Conservation (phyloP, 1,140 invertebrate genomes). For the Calephelis virginiensis region DNA sequence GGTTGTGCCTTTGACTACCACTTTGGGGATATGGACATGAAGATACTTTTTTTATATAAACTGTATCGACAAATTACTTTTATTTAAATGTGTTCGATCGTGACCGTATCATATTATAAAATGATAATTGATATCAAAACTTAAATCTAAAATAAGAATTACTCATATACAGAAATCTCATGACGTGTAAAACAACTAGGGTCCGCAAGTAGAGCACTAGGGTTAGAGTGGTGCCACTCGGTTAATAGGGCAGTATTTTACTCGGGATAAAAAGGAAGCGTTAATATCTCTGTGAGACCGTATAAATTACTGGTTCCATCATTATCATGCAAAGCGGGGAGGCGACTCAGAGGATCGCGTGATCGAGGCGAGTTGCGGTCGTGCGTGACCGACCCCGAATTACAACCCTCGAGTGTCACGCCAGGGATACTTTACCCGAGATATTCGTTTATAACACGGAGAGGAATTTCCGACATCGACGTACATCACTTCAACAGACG, state of each 20-base stretch:
- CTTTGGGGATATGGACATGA: too few relatives aligned
- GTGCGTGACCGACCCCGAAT: not conserved
- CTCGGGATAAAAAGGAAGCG: slow-evolving; percentile 2
- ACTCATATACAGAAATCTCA: not conserved
- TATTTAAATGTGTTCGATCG: too few relatives aligned
- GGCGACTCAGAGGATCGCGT: not conserved
- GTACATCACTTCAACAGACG: slow-evolving; percentile 2
- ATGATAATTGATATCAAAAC: too few relatives aligned
- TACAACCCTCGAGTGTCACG: not conserved
- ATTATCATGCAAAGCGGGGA: slow-evolving; percentile 6
- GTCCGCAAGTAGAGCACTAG: not conserved
- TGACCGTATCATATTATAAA: too few relatives aligned
- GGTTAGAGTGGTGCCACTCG: not conserved
- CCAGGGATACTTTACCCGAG: not conserved
- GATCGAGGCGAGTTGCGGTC: not conserved
- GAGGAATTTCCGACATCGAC: not conserved
- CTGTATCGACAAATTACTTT: too few relatives aligned
- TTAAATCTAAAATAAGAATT: too few relatives aligned
- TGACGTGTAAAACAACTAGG: not conserved
- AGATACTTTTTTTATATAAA: too few relatives aligned
- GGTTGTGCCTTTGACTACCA: too few relatives aligned
- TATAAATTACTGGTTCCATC: slow-evolving; percentile 4
- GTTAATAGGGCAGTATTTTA: slow-evolving; percentile 6
- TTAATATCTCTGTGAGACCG: slow-evolving; percentile 9
- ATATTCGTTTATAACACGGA: slow-evolving; percentile 7